phyloP scores from a whole-genome alignment of 2,797 vertebrate genomes.

The Urocyon cinereoargenteus region DNA sequence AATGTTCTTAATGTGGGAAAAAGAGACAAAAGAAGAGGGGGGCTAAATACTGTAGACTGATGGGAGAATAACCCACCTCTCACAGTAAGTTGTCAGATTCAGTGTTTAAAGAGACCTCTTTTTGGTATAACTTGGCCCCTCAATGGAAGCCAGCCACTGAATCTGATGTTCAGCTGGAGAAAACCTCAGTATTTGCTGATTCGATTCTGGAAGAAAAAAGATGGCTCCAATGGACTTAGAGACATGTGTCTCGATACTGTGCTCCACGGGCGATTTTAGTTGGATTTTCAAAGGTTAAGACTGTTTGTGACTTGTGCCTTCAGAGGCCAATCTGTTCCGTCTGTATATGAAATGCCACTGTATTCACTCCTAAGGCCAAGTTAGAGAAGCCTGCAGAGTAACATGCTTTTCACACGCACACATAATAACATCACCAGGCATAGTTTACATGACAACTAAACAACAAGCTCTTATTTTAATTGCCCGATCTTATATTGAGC shows the following conservation, averaged over 20 bases:
- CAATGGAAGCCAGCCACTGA: neutral
- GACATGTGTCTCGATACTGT: neutral
- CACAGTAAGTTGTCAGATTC: neutral
- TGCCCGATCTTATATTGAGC: neutral
- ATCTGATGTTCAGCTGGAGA: neutral
- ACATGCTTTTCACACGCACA: neutral
- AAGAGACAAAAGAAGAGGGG: neutral
- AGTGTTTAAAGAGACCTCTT: neutral
- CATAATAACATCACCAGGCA: neutral
- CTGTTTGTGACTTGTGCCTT: neutral
- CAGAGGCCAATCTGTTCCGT: accelerated
- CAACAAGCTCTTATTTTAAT: neutral
- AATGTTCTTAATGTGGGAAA: neutral
- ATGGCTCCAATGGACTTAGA: neutral
- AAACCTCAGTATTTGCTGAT: neutral
- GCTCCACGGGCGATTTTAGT: neutral
- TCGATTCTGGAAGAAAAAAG: neutral
- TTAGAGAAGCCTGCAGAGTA: neutral
- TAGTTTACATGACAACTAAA: neutral
- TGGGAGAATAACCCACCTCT: neutral
- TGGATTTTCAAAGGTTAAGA: neutral
- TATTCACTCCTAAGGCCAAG: neutral
- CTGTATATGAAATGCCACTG: neutral
- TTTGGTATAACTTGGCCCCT: neutral
- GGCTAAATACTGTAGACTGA: neutral